Percentiles rank a stretch among this genome's conserved stretches.
phyloP scores from a whole-genome alignment of 1,140 invertebrate genomes.

The Drosophila subobscura region DNA sequence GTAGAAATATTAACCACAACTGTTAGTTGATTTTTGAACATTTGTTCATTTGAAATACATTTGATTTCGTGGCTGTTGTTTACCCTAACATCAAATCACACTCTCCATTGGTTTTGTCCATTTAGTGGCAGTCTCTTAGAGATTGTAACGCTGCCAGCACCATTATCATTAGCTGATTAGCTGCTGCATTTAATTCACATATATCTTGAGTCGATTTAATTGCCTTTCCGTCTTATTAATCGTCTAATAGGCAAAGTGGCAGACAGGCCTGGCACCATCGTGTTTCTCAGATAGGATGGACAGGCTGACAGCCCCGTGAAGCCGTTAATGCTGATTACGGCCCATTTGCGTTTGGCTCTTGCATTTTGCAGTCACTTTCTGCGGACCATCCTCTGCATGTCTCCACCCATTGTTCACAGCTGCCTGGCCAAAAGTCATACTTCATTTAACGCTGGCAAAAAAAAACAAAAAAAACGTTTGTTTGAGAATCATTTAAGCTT shows the following conservation, averaged over 20 bases:
- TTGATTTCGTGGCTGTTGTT: no score
- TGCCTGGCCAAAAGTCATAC: constrained; percentile 43
- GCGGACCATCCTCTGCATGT: constrained; percentile 26
- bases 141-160: constrained; percentile 11
- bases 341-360: constrained; percentile 42
- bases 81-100: no score
- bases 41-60: no score
- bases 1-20: no score
- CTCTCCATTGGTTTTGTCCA: no score
- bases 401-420: neutral
- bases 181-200: constrained; percentile 34
- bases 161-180: constrained; percentile 42
- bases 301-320: constrained; percentile 15
- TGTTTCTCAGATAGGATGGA: no score
- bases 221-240: constrained; percentile 53
- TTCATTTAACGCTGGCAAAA: constrained; percentile 27
- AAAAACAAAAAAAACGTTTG: constrained; percentile 39
- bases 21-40: no score
- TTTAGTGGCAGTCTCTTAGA: neutral
- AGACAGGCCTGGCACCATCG: no score
- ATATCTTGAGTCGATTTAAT: constrained; percentile 20
- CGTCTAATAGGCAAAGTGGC: constrained; percentile 51
- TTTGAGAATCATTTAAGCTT: constrained; percentile 32
- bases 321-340: constrained; percentile 54
- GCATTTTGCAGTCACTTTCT: constrained; percentile 32